phyloP scores from a whole-genome alignment of 2,113 vertebrate genomes.

The Psophia crepitans region DNA sequence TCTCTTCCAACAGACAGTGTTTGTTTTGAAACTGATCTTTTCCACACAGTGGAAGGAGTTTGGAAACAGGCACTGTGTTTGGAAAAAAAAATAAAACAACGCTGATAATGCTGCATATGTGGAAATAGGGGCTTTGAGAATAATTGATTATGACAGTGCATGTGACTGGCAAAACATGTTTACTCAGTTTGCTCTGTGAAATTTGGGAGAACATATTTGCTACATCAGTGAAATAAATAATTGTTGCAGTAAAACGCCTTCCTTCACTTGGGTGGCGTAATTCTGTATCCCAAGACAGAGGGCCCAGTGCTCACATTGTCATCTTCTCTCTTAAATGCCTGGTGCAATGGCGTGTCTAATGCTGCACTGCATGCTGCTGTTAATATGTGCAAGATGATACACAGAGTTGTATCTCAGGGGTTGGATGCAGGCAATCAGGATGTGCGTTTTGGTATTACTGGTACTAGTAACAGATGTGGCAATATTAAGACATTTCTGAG shows the following conservation, averaged over 20 bases:
- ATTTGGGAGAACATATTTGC: neutral
- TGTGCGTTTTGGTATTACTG: neutral
- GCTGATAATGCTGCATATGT: neutral
- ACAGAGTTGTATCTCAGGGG: neutral
- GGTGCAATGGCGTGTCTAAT: neutral
- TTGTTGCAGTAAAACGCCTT: neutral
- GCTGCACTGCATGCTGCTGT: neutral
- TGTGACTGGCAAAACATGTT: neutral
- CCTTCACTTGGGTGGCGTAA: neutral
- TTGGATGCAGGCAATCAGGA: neutral
- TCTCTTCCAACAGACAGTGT: neutral
- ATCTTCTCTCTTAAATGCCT: neutral
- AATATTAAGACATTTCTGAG: neutral
- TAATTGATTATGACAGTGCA: neutral
- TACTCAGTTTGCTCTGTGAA: neutral
- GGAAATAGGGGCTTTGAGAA: neutral
- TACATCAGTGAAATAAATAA: neutral
- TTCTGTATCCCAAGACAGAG: neutral
- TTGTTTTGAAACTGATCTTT: neutral
- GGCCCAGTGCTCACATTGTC: neutral
- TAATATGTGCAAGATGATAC: neutral
- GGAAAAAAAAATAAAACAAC: neutral
- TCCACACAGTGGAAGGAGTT: neutral
- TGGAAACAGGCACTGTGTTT: neutral
- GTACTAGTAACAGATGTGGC: neutral